Conservation (phyloP, 2,797 vertebrate species). For the Spondyliosoma cantharus region DNA sequence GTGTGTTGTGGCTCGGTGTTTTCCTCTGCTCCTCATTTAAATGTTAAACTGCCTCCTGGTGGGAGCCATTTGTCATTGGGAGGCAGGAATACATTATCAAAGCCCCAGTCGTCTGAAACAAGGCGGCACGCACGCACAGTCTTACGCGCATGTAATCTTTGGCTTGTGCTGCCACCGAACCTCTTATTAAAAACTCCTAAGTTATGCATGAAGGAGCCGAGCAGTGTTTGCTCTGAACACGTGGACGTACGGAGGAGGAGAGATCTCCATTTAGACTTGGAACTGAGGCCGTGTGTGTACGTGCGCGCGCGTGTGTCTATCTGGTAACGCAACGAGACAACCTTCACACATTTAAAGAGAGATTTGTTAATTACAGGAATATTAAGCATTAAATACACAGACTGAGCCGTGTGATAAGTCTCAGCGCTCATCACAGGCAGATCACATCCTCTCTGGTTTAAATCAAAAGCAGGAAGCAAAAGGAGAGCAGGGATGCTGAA, state of each 20-base stretch:
- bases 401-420: conserved; percentile 45
- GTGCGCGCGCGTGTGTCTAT: neutral
- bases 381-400: conserved; percentile 47
- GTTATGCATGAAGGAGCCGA: conserved; percentile 50
- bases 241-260: neutral
- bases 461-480: conserved; percentile 63
- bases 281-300: neutral
- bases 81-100: conserved; percentile 76
- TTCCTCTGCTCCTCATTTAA: conserved; percentile 77
- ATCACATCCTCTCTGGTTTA: conserved; percentile 61
- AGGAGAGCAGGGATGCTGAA: conserved; percentile 45
- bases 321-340: conserved; percentile 20
- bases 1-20: conserved; percentile 62
- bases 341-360: conserved; percentile 24
- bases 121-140: neutral
- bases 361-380: conserved; percentile 63
- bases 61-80: conserved; percentile 80
- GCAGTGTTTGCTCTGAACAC: conserved; percentile 48
- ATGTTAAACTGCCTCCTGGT: conserved; percentile 77
- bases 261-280: conserved; percentile 12
- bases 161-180: conserved; percentile 40
- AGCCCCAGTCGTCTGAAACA: conserved; percentile 60
- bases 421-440: conserved; percentile 60
- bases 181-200: conserved; percentile 61
- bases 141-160: conserved; percentile 10